phyloP scores from a whole-genome alignment of 2,888 invertebrate genomes.

The Cantharis lateralis region DNA sequence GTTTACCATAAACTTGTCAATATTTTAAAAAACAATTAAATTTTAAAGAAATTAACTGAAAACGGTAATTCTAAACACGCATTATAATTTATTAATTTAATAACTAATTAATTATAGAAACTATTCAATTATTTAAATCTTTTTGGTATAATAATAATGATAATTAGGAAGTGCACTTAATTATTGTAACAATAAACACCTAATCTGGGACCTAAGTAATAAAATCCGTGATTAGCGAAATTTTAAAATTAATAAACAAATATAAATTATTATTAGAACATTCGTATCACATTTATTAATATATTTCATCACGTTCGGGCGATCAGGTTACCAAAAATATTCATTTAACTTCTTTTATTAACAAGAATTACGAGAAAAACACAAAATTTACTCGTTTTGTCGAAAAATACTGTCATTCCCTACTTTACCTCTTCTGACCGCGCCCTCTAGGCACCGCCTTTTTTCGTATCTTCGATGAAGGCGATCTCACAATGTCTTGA shows the following conservation, averaged over 20 bases:
- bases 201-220: slow-evolving; percentile 23
- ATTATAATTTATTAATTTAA: slow-evolving; percentile 4
- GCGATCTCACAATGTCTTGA: slow-evolving; percentile 36
- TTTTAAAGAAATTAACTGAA: background rate
- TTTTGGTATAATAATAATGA: slow-evolving; percentile 27
- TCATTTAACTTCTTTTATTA: slow-evolving; percentile 14
- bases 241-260: slow-evolving; percentile 25
- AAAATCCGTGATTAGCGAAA: slow-evolving; percentile 16
- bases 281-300: slow-evolving; percentile 23
- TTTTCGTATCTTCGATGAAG: slow-evolving; percentile 47
- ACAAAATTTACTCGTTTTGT: slow-evolving; percentile 8
- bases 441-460: slow-evolving; percentile 32
- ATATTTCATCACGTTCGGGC: slow-evolving; percentile 14
- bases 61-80: background rate
- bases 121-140: slow-evolving; percentile 16
- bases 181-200: slow-evolving; percentile 26
- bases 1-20: background rate
- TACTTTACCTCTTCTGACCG: slow-evolving; percentile 6
- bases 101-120: slow-evolving; percentile 6
- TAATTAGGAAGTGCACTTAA: slow-evolving; percentile 30
- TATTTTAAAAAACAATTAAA: background rate
- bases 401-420: slow-evolving; percentile 20
- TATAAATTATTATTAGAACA: background rate
- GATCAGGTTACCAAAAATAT: slow-evolving; percentile 29
- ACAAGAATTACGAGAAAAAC: background rate